Conservation (phyloP, 2,113 vertebrate species). For the Rousettus leschenaultii region DNA sequence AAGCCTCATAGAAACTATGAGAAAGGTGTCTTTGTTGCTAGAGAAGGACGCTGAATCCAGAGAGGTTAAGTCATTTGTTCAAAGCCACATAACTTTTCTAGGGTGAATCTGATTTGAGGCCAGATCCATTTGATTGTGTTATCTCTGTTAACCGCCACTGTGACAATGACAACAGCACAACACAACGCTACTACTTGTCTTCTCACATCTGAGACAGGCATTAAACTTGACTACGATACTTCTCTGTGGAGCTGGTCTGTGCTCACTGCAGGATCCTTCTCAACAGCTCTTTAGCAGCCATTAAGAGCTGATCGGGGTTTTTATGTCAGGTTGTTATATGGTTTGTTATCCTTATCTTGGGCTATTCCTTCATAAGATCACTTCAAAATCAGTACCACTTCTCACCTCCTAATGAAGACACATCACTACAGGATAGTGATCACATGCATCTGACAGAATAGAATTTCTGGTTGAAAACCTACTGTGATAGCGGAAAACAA, state of each 20-base stretch:
- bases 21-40: neutral
- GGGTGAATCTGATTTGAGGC: neutral
- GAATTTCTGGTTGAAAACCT: neutral
- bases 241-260: neutral
- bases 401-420: neutral
- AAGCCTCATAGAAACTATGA: neutral
- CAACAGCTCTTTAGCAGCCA: neutral
- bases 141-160: neutral
- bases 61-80: neutral
- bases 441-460: neutral
- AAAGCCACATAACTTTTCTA: neutral
- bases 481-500: neutral
- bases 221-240: neutral
- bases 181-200: neutral
- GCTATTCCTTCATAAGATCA: neutral
- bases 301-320: fast-evolving
- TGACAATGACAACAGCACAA: neutral
- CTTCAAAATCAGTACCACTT: neutral
- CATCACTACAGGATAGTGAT: neutral
- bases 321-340: neutral
- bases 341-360: neutral
- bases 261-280: neutral
- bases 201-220: neutral
- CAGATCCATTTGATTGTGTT: neutral
- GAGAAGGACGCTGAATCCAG: neutral